These are phyloP conservation scores for Neoniphon sammara DNA, from an alignment of 2,797 vertebrate genomes.

Conservation along the genomic window DNA sequence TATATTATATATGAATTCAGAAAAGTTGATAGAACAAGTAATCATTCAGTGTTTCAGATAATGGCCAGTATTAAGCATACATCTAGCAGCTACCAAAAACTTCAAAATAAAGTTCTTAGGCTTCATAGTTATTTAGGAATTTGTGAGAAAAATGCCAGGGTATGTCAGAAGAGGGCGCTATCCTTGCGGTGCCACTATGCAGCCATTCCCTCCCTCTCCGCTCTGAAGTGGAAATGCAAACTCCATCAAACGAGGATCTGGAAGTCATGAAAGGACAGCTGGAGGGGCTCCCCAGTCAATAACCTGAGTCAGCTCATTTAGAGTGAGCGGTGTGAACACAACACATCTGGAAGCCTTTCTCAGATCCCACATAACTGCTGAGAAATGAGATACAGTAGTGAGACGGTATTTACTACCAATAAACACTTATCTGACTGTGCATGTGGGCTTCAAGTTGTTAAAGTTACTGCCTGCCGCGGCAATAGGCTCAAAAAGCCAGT, in stretches of 20 bases:
- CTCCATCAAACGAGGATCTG: slow-evolving; percentile 21
- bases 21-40: background rate
- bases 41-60: too few species aligned
- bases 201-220: background rate
- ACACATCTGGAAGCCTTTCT: slow-evolving; percentile 80
- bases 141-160: background rate
- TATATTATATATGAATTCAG: background rate
- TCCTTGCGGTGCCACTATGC: background rate
- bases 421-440: slow-evolving; percentile 73
- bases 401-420: slow-evolving; percentile 75
- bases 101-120: too few species aligned
- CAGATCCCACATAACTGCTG: slow-evolving; percentile 71
- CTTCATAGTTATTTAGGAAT: background rate
- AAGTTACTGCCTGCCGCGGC: slow-evolving; percentile 70
- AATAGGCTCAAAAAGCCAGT: slow-evolving; percentile 63
- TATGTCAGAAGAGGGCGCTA: slow-evolving; percentile 55
- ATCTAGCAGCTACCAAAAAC: too few species aligned
- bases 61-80: too few species aligned
- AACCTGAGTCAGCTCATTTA: slow-evolving; percentile 78
- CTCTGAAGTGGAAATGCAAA: slow-evolving; percentile 18
- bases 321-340: slow-evolving; percentile 40
- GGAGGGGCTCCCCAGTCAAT: slow-evolving; percentile 61
- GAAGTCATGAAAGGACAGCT: slow-evolving; percentile 48
- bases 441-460: slow-evolving; percentile 71
- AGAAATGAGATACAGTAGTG: slow-evolving; percentile 69